Evolutionary conservation across 2,113 vertebrate genomes (phyloP).

Genomic region (Dipodomys ordii): DNA sequence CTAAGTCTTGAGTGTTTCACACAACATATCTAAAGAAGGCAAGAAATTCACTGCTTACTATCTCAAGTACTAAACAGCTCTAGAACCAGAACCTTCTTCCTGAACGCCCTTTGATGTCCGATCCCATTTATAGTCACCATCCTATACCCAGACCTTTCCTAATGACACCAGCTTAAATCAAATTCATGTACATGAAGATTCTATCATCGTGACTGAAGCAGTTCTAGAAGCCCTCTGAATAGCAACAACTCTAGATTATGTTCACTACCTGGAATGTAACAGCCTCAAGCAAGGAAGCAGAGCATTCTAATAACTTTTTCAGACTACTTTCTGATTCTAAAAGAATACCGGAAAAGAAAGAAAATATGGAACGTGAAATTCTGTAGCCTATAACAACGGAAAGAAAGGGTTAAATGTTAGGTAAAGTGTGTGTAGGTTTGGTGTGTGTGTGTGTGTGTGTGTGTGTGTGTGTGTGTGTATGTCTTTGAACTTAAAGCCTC

Average conservation of each 20-base stretch:
- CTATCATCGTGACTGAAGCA: not conserved
- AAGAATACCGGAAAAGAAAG: not conserved
- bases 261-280: not conserved
- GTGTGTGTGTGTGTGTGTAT: no score
- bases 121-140: not conserved
- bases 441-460: no score
- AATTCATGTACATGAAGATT: not conserved
- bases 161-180: not conserved
- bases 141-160: not conserved
- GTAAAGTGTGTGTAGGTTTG: not conserved
- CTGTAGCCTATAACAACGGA: not conserved
- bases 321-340: slow-evolving; percentile 6
- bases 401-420: not conserved
- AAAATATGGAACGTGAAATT: not conserved
- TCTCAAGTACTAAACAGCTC: not conserved
- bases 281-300: not conserved
- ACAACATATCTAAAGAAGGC: not conserved
- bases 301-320: slow-evolving; percentile 39
- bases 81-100: not conserved
- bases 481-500: no score
- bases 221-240: not conserved
- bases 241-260: not conserved
- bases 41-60: not conserved
- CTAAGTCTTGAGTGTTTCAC: not conserved
- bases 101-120: not conserved